phyloP scores from a whole-genome alignment of 2,888 invertebrate genomes.

The Beris chalybata region DNA sequence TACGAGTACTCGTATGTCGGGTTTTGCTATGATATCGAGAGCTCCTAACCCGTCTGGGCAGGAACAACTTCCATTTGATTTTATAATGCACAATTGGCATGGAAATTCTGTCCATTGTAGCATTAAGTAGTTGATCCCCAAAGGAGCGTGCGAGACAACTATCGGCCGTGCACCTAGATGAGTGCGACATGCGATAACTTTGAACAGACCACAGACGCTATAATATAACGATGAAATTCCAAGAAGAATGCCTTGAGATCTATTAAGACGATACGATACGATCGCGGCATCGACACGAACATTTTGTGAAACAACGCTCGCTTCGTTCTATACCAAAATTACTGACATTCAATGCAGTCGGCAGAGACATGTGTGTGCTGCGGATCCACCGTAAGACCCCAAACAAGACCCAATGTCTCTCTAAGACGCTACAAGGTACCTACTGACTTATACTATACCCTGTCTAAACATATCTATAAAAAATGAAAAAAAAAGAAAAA shows the following conservation, averaged over 20 bases:
- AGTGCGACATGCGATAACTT: too few species aligned
- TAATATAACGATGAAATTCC: conserved; percentile 18
- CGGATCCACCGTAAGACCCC: not conserved
- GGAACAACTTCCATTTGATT: too few species aligned
- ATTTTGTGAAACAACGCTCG: conserved; percentile 29
- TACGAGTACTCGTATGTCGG: too few species aligned
- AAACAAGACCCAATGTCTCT: not conserved
- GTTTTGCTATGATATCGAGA: too few species aligned
- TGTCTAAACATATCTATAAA: too few species aligned
- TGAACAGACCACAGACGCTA: too few species aligned
- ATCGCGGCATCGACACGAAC: conserved; percentile 28
- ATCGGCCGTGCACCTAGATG: too few species aligned
- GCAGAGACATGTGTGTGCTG: conserved; percentile 14
- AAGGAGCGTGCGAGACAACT: too few species aligned
- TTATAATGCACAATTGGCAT: too few species aligned
- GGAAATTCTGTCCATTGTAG: too few species aligned
- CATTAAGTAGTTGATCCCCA: too few species aligned
- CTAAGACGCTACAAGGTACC: conserved; percentile 11
- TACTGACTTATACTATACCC: conserved; percentile 9
- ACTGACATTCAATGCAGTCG: conserved; percentile 29
- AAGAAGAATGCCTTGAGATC: conserved; percentile 27
- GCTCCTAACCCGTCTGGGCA: too few species aligned
- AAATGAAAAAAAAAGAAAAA: conserved; percentile 25
- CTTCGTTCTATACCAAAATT: conserved; percentile 26
- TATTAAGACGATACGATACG: conserved; percentile 31